A percentile compares a stretch with the other conserved stretches of the same genome.
These are phyloP conservation scores for Amorpha juglandis DNA, from an alignment of 2,888 invertebrate species.

Conservation along the genomic window DNA sequence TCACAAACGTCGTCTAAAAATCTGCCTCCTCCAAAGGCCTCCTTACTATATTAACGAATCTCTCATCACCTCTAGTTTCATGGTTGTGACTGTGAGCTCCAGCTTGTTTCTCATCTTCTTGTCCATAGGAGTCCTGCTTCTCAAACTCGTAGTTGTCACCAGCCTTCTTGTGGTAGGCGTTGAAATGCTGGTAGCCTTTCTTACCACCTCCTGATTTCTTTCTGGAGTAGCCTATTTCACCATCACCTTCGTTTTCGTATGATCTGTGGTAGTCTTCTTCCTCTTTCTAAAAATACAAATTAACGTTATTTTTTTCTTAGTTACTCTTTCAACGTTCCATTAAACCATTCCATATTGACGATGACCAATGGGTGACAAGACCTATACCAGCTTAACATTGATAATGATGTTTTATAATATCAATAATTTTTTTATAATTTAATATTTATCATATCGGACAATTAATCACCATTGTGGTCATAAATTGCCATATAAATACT, in stretches of 20 bases:
- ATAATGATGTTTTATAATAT: no score
- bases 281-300: slow-evolving; percentile 40
- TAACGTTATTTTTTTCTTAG: not conserved
- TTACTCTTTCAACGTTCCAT: not conserved
- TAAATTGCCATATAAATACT: no score
- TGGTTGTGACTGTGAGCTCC: slow-evolving; percentile 72
- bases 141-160: slow-evolving; percentile 90
- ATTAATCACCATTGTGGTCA: no score
- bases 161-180: slow-evolving; percentile 89
- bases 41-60: slow-evolving; percentile 52
- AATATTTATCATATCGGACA: no score
- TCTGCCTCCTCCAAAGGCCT: slow-evolving; percentile 57
- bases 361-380: no score
- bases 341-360: not conserved
- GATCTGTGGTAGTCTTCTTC: slow-evolving; percentile 82
- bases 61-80: slow-evolving; percentile 65
- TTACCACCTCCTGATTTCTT: slow-evolving; percentile 87
- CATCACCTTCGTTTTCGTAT: slow-evolving; percentile 86
- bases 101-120: slow-evolving; percentile 77
- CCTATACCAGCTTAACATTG: no score
- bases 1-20: slow-evolving; percentile 59
- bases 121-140: slow-evolving; percentile 87
- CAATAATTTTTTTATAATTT: no score
- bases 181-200: slow-evolving; percentile 89
- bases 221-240: slow-evolving; percentile 87